Evolutionary conservation across 2,113 vertebrate species (phyloP).

Genomic region (Thymallus thymallus): DNA sequence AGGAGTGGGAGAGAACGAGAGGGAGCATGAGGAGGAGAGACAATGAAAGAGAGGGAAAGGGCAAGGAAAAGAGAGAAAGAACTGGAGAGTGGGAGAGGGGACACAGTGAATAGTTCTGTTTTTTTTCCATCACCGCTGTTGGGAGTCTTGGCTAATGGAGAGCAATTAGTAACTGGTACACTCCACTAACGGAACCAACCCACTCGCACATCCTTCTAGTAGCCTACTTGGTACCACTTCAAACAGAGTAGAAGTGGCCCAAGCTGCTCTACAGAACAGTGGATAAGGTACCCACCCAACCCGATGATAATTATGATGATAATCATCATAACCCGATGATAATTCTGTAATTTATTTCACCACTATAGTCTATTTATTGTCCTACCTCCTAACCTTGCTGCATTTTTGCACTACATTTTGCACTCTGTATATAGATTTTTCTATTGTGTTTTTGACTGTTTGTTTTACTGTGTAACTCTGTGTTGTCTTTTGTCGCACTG

Average conservation of each 20-base stretch:
- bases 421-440: no score
- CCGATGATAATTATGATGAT: no score
- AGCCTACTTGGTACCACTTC: neutral
- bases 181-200: neutral
- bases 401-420: no score
- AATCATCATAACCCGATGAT: no score
- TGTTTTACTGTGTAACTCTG: no score
- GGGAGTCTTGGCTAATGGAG: neutral
- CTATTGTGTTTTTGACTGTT: no score
- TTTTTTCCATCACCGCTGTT: conserved; percentile 13
- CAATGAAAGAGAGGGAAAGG: conserved; percentile 8
- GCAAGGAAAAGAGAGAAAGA: neutral
- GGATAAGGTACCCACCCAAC: neutral
- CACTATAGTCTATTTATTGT: no score
- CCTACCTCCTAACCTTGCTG: no score
- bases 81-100: conserved; percentile 5
- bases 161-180: conserved; percentile 17
- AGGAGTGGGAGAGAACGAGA: neutral
- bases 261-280: neutral
- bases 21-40: neutral
- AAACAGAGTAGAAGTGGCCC: neutral
- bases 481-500: no score
- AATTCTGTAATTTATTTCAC: no score
- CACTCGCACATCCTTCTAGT: neutral
- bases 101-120: neutral